Evolutionary conservation across 2,797 vertebrate species (phyloP), one percentile per base, ranked within the genome.

Genomic region (Halcyon badia): DNA sequence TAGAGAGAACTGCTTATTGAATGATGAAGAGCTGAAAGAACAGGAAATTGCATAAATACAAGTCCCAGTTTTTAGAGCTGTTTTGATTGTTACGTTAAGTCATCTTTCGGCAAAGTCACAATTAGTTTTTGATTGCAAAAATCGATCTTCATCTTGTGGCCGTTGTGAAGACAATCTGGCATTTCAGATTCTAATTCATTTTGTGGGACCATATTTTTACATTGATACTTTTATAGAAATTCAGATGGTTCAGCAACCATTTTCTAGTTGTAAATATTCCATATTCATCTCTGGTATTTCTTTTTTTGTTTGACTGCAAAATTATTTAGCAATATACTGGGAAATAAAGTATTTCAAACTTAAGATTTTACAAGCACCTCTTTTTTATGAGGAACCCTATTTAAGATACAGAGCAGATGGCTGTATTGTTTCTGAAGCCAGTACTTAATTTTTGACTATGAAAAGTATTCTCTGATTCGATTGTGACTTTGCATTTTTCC

Each of bases 281-380:
- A 46, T 93, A 66, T 48, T 94, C 82, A 76, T 90, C 48, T 83
- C 58, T 95, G 94, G 49, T 90, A 73, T 61, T 85, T 92, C 87
- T 83, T 82, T 92, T 94, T 93, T 90, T 80, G 35, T 89, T 83
- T 94, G 82, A 93, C 68, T 82, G 85, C 84, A 78, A 41, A 91
- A 85, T 77, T 72, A 79, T 79, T 96, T 91, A 90, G 75, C 96
- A 91, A 85, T 96, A 69, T 87, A 54, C 66, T 94, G 66, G 93
- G 89, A 96, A 97, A 97, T 95, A 97, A 97, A 97, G 28, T 91
- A 69, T 37, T 88, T 77, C 78, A 94, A 96, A 93, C 33, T 54
- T 56, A 62, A 71, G 49, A 57, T 92, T 95, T 92, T 94, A 92
- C 57, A 84, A 69, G 58, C 80, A 95, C 73, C 33, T 95, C 58